Base-by-base conservation (phyloP, 2,113 vertebrate species). In the Phaethornis superciliosus region DNA sequence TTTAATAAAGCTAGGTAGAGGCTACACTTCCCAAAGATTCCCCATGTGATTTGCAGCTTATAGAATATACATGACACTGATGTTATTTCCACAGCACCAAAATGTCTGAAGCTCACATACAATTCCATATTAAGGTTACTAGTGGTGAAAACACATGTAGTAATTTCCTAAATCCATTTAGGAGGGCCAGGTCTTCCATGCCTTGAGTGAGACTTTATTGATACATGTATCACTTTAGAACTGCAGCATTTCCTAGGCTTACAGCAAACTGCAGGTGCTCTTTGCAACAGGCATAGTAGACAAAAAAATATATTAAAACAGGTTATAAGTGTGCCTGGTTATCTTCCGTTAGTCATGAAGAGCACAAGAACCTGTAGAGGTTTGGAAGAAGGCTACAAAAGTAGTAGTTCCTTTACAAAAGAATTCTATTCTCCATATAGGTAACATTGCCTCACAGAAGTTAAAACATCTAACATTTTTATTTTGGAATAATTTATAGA, bases 1-100 rank as follows among this genome's bases (percentile, higher is more conserved):
- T 88, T 88, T 85, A 93, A 93, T 65, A 88, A 93, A 71, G 54
- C 23, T 88, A 44, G 54, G 69, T 60, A 27, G 47, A 68, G 55
- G 30, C 49, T 90, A 89, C 42, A 32, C 28, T 46, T 68, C 64
- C 49, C 33, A 60, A 74, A 58, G 52, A 87, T 81, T 72, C 35
- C 91, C 58, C 74, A 22, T 6, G 62, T 81, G 87, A 49, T 87
- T 75, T 93, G 40, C 33, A 71, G 52, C 20, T 59, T 59, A 56
- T 47, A 81, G 52, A 84, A 81, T 24, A 81, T 24, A 60, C 12
- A 12, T 2, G 28, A 75, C 33, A 89, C 14, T 3, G 4, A 76
- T 44, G 52, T 10, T 15, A 27, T 4, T 81, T 76, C 46, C 58
- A 70, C 21, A 60, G 44, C 32, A 55, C 5, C 26, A 59, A 59